A percentile compares a stretch with the other conserved stretches of the same genome.
These are phyloP conservation scores for Amblyjoppa fuscipennis DNA, from an alignment of 2,888 invertebrate genomes.

Conservation along the genomic window DNA sequence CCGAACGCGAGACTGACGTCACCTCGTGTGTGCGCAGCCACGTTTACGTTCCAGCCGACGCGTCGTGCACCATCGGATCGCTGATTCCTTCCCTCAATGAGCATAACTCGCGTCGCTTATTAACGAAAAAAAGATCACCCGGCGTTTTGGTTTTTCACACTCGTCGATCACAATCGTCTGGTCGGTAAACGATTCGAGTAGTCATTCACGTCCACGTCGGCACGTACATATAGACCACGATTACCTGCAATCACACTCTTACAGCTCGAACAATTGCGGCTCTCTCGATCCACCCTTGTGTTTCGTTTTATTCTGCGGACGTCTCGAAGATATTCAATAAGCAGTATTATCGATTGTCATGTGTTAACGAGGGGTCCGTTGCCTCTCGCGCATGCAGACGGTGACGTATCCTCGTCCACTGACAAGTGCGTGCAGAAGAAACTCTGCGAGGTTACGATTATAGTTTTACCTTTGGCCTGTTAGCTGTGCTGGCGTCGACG, in stretches of 20 bases:
- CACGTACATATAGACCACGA: slow-evolving; percentile 3
- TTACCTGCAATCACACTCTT: neutral
- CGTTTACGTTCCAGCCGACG: slow-evolving; percentile 3
- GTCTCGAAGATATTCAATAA: neutral
- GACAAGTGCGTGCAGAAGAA: slow-evolving; percentile 5
- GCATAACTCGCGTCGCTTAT: neutral
- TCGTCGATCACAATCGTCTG: neutral
- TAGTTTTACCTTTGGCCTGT: slow-evolving; percentile 20
- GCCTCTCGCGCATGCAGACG: neutral
- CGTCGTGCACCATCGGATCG: neutral
- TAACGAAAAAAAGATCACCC: neutral
- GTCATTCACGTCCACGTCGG: slow-evolving; percentile 28
- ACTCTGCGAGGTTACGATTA: slow-evolving; percentile 24
- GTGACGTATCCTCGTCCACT: slow-evolving; percentile 3
- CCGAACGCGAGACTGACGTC: slow-evolving; percentile 29
- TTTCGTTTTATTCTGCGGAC: neutral
- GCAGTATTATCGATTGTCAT: neutral
- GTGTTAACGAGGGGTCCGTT: slow-evolving; percentile 5
- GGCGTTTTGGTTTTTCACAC: neutral
- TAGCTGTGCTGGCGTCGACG: slow-evolving; percentile 36
- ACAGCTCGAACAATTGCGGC: neutral
- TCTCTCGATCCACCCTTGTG: neutral
- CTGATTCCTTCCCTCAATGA: neutral
- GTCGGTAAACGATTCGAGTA: slow-evolving; percentile 8
- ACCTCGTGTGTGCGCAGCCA: slow-evolving; percentile 1